phyloP scores from a whole-genome alignment of 2,113 vertebrate genomes.

The Psittacula cyanocephala region DNA sequence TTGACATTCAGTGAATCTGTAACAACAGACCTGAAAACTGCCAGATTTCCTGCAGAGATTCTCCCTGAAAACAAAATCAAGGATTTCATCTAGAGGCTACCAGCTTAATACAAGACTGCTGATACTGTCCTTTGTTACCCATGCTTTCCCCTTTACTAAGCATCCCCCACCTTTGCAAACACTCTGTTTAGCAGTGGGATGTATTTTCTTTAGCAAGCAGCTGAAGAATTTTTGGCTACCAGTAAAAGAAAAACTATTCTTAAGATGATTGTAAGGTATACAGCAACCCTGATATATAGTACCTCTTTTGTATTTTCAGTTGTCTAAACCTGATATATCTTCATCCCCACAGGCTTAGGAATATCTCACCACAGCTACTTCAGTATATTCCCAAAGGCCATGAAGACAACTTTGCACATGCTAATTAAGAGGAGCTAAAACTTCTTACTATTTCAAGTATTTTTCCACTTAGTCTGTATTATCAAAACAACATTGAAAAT shows the following conservation, averaged over 20 bases:
- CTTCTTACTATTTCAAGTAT: not conserved
- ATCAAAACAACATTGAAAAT: constrained; percentile 53
- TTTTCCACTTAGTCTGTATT: constrained; percentile 48
- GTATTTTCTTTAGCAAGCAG: not conserved
- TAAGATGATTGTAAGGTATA: not conserved
- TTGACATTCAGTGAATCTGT: not conserved
- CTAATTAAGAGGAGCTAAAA: constrained; percentile 50
- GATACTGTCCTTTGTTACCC: not conserved
- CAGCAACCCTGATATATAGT: not conserved
- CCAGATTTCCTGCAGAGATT: not conserved
- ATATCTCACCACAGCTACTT: not conserved
- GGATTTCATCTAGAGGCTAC: not conserved
- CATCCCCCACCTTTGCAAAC: not conserved
- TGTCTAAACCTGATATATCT: not conserved
- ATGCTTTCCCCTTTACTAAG: not conserved
- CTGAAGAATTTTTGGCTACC: not conserved
- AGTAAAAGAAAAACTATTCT: constrained; percentile 4
- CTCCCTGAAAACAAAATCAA: not conserved
- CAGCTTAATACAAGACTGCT: not conserved
- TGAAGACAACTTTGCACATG: not conserved
- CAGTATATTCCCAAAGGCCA: not conserved
- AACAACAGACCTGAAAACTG: not conserved
- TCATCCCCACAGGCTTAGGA: not conserved
- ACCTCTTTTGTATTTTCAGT: not conserved
- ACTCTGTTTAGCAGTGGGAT: not conserved